Conservation (phyloP, 2,888 invertebrate species). For the Nasonovia ribisnigri region DNA sequence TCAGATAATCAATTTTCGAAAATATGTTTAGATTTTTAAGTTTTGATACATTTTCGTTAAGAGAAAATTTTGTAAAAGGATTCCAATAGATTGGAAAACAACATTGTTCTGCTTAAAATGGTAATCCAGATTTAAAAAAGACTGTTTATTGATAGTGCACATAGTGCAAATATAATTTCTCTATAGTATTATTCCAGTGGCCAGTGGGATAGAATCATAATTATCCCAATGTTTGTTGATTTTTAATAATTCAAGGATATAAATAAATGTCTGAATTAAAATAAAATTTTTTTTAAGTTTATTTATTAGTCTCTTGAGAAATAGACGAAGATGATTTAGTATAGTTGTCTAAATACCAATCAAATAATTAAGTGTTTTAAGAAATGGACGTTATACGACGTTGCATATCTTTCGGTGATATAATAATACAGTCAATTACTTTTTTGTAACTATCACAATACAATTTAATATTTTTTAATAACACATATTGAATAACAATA, state of each 20-base stretch:
- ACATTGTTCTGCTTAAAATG: too few species aligned
- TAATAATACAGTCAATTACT: background rate
- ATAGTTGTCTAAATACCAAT: background rate
- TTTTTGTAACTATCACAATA: too few species aligned
- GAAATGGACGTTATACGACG: background rate
- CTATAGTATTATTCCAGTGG: too few species aligned
- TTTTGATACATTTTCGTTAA: too few species aligned
- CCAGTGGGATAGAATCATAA: background rate
- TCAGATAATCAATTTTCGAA: too few species aligned
- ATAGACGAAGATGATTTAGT: background rate
- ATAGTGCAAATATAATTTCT: too few species aligned
- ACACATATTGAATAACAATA: background rate
- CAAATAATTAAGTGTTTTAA: too few species aligned
- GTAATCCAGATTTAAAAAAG: too few species aligned
- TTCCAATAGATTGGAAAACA: too few species aligned
- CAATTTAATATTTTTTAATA: background rate
- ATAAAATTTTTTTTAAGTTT: background rate
- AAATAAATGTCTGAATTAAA: background rate
- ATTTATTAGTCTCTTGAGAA: background rate
- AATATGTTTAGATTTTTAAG: too few species aligned
- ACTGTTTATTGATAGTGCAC: too few species aligned
- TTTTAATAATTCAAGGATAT: background rate
- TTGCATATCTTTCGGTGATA: background rate
- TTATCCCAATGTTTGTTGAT: background rate
- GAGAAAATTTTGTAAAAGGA: too few species aligned